Evolutionary conservation across 2,113 vertebrate species (phyloP), one percentile per base, ranked within the genome.

Genomic region (Xenus cinereus): DNA sequence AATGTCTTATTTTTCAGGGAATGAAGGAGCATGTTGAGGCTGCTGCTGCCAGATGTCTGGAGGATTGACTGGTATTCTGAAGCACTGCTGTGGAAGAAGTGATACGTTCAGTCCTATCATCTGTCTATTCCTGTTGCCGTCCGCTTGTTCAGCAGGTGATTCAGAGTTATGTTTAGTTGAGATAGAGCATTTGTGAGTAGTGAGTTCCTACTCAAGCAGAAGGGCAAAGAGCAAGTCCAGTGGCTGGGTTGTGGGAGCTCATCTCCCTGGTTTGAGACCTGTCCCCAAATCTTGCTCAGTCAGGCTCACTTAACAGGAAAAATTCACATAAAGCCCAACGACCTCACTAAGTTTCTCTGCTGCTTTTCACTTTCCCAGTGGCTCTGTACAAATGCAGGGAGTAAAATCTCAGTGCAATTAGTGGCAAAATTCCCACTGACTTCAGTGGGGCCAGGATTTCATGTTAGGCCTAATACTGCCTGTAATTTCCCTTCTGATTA

Each of bases 401-500:
- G 63, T 32, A 43, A 88, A 94, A 91, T 76, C 62, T 69, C 77
- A 12, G 8, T 84, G 64, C 30, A 85, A 57, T 73, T 68, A 76
- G 48, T 82, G 84, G 62, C 78, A 88, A 67, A 90, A 84, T 83
- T 95, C 88, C 79, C 80, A 41, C 28, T 54, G 79, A 54, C 59
- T 90, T 80, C 76, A 75, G 81, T 7, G 0, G 39, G 69, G 21
- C 50, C 45, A 51, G 63, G 78, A 74, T 90, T 91, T 88, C 37
- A 41, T 71, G 17, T 87, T 22, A 71, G 57, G 37, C 59, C 23
- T 78, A 51, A 86, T 48, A 39, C 2, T 68, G 90, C 54, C 68
- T 83, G 37, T 71, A 77, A 92, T 93, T 93, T 90, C 50, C 73
- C 79, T 72, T 72, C 83, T 84, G 68, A 92, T 80, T 91, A 39